Evolutionary conservation across 2,888 invertebrate species (phyloP).

Genomic region (Papilio gigon): DNA sequence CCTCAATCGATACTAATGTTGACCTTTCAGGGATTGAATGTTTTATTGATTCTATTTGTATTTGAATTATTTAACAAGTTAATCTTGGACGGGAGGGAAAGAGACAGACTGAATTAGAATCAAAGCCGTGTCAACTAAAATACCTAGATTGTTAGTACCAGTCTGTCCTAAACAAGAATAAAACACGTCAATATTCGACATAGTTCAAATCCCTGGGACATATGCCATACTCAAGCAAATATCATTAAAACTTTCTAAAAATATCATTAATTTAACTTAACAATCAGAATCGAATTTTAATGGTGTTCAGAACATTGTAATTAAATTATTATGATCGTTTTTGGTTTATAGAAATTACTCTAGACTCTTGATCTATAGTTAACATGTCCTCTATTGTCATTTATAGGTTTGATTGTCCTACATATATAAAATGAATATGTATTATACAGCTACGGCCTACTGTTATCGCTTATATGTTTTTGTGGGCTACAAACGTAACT

Average conservation of each 20-base stretch:
- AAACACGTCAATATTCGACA: too few species aligned
- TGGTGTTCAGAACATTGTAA: too few species aligned
- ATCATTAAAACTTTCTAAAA: too few species aligned
- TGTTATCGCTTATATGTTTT: not conserved
- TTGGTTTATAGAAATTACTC: not conserved
- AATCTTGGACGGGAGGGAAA: slow-evolving; percentile 3
- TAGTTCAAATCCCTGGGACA: too few species aligned
- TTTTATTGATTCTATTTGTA: slow-evolving; percentile 16
- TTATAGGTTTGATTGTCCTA: not conserved
- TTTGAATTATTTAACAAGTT: slow-evolving; percentile 16
- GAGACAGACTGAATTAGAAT: not conserved
- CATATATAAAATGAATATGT: not conserved
- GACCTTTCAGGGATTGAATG: slow-evolving; percentile 24
- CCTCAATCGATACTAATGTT: slow-evolving; percentile 39
- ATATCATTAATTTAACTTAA: too few species aligned
- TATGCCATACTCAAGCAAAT: too few species aligned
- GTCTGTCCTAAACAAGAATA: too few species aligned
- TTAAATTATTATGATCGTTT: not conserved
- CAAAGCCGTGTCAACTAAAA: too few species aligned
- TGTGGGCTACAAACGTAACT: slow-evolving; percentile 3
- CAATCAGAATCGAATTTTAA: too few species aligned
- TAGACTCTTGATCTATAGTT: not conserved
- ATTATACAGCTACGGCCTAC: not conserved
- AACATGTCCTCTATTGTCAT: not conserved
- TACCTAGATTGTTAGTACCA: too few species aligned